A percentile compares a stretch with the other conserved stretches of the same genome.
Conservation (phyloP, 2,113 vertebrate species). For the Megaleporinus macrocephalus region DNA sequence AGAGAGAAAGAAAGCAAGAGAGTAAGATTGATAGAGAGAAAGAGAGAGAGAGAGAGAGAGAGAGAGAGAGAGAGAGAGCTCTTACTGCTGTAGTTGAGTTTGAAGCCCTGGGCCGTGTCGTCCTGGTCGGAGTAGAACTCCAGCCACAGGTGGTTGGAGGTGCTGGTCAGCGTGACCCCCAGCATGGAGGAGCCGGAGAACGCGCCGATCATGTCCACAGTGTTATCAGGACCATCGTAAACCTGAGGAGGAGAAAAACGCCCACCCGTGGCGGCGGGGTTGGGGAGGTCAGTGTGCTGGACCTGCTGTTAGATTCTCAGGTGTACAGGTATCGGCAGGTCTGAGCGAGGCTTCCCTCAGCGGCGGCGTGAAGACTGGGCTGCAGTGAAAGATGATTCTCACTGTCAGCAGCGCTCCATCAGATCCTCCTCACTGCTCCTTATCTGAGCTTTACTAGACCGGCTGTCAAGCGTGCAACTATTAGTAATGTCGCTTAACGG, state of each 20-base stretch:
- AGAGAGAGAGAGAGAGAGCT: conserved; percentile 50
- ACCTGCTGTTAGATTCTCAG: too few relatives aligned
- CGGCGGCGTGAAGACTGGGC: not conserved
- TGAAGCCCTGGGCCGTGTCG: conserved; percentile 89
- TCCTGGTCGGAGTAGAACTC: conserved; percentile 93
- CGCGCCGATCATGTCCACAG: conserved; percentile 84
- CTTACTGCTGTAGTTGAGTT: conserved; percentile 94
- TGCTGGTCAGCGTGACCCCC: conserved; percentile 88
- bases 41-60: conserved; percentile 1
- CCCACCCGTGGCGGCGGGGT: too few relatives aligned
- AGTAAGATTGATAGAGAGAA: not conserved
- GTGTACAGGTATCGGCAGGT: not conserved
- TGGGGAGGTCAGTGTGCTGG: not conserved
- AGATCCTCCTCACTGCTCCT: not conserved
- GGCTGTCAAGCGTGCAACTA: not conserved
- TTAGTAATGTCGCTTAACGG: conserved; percentile 15
- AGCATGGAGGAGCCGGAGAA: conserved; percentile 86
- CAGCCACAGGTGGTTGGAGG: conserved; percentile 95
- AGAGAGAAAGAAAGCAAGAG: not conserved
- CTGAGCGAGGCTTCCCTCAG: too few relatives aligned
- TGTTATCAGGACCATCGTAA: conserved; percentile 92
- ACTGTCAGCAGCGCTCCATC: not conserved
- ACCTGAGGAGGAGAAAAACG: conserved; percentile 74
- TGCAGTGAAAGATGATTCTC: not conserved
- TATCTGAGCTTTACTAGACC: conserved; percentile 4